Evolutionary conservation across 2,797 vertebrate genomes (phyloP).

Genomic region (Leptatherina wallacei): DNA sequence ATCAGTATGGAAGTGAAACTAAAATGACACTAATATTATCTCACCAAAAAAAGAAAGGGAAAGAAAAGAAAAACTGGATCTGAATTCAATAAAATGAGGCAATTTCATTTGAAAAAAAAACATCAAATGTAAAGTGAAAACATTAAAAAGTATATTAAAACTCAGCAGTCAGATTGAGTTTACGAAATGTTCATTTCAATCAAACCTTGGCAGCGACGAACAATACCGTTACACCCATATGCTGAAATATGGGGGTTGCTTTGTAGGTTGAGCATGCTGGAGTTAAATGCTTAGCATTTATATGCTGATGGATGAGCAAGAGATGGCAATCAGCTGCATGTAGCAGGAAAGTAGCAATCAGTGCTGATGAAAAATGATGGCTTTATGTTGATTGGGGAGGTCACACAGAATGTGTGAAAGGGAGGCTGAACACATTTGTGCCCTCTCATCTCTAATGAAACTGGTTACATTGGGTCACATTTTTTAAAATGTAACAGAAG

Average conservation of each 20-base stretch:
- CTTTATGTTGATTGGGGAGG: constrained; percentile 44
- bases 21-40: background rate
- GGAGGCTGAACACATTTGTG: background rate
- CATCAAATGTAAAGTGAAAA: background rate
- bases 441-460: constrained; percentile 14
- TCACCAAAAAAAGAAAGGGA: background rate
- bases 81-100: background rate
- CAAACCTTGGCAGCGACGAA: background rate
- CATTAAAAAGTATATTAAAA: background rate
- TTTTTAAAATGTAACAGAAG: background rate
- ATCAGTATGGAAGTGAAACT: constrained; percentile 19
- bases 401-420: constrained; percentile 19
- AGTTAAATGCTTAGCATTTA: constrained; percentile 28
- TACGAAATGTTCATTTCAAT: constrained; percentile 19
- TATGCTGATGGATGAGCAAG: constrained; percentile 45
- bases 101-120: background rate
- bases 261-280: constrained; percentile 12
- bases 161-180: constrained; percentile 1
- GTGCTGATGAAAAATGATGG: constrained; percentile 50
- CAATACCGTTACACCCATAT: background rate
- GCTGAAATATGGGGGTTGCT: constrained; percentile 1
- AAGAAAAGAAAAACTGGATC: no score
- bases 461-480: constrained; percentile 13
- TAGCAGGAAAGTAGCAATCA: constrained; percentile 48
- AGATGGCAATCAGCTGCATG: constrained; percentile 47